Evolutionary conservation across 2,113 vertebrate species (phyloP), one percentile per base, ranked within the genome.

Genomic region (Aviceda subcristata): DNA sequence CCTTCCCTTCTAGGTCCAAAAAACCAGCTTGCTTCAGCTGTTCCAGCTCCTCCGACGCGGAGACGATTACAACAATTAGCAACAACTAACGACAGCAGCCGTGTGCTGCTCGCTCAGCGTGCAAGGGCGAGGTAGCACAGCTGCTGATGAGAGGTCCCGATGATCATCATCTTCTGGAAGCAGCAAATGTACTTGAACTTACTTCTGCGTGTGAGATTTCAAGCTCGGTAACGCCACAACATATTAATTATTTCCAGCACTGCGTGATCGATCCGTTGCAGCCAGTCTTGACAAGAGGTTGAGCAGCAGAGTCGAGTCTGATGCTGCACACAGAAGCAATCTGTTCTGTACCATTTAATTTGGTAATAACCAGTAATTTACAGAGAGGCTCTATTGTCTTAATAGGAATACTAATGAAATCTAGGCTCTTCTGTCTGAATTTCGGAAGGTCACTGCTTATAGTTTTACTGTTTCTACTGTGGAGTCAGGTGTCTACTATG

Each of bases 311-410:
- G 19, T 60, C 3, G 57, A 86, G 90, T 77, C 83, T 67, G 57
- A 36, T 86, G 48, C 43, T 48, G 83, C 63, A 69, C 41, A 63
- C 83, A 86, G 78, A 69, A 73, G 88, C 92, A 92, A 76, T 97
- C 76, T 74, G 88, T 94, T 90, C 94, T 97, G 69, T 55, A 51
- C 87, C 76, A 87, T 96, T 97, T 96, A 91, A 76, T 97, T 96
- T 92, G 91, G 91, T 90, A 96, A 96, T 94, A 91, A 83, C 82
- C 75, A 71, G 86, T 96, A 96, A 97, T 97, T 98, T 82, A 74
- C 76, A 82, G 80, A 20, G 10, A 77, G 22, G 21, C 32, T 94
- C 41, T 57, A 21, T 84, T 84, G 83, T 96, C 93, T 90, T 95
- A 88, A 91, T 89, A 87, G 84, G 68, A 86, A 48, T 92, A 32